phyloP scores from a whole-genome alignment of 1,140 invertebrate genomes.

The Drosophila serrata region DNA sequence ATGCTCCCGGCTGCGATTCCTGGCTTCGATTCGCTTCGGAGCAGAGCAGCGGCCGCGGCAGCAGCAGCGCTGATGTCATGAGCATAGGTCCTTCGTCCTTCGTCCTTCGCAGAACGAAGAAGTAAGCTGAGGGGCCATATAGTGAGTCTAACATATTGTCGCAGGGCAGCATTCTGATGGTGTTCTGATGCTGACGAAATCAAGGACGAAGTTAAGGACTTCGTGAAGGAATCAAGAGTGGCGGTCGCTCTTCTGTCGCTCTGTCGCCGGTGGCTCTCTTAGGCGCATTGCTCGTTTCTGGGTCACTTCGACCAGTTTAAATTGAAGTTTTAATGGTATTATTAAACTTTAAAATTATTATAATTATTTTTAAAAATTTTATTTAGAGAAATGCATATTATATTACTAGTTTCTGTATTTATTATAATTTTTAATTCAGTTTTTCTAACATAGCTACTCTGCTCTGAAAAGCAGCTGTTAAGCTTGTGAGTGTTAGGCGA shows the following conservation, averaged over 20 bases:
- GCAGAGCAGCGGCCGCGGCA: constrained; percentile 29
- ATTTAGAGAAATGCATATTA: too few species aligned
- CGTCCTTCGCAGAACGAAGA: constrained; percentile 30
- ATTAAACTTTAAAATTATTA: neutral
- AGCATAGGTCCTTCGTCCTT: constrained; percentile 39
- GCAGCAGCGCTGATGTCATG: constrained; percentile 52
- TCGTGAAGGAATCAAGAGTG: constrained; percentile 50
- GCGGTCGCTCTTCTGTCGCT: constrained; percentile 66
- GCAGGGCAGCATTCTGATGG: constrained; percentile 52
- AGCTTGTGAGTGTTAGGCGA: neutral
- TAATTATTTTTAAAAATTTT: neutral
- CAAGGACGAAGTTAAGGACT: constrained; percentile 80
- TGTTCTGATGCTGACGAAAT: constrained; percentile 52
- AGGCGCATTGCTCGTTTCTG: constrained; percentile 40
- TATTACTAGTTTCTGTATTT: neutral
- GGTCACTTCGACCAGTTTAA: constrained; percentile 54
- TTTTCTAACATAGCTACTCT: neutral
- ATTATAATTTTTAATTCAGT: neutral
- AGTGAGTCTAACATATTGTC: constrained; percentile 75
- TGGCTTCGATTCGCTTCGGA: constrained; percentile 29
- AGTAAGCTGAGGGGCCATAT: constrained; percentile 26
- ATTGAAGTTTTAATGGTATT: neutral
- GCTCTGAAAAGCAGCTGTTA: constrained; percentile 6
- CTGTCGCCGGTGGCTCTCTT: constrained; percentile 59
- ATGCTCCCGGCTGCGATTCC: constrained; percentile 30